phyloP scores from a whole-genome alignment of 2,797 vertebrate genomes.

The Chloroceryle inda region DNA sequence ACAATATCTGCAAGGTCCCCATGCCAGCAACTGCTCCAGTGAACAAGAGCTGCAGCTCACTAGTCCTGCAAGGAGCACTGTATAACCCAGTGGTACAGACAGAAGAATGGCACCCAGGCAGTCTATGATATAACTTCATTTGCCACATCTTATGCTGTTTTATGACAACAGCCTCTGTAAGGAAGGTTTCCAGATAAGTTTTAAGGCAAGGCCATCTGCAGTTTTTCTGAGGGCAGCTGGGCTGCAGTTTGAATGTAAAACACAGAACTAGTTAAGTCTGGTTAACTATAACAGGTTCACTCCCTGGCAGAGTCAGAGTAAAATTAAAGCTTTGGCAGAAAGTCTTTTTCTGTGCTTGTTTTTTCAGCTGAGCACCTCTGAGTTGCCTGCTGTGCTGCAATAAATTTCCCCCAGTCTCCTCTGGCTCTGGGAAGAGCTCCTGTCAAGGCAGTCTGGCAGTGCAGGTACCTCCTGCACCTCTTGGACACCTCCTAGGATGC shows the following conservation, averaged over 20 bases:
- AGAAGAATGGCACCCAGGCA: neutral
- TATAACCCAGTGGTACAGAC: neutral
- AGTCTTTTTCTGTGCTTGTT: neutral
- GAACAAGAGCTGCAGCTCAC: neutral
- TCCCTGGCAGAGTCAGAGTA: neutral
- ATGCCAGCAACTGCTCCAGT: neutral
- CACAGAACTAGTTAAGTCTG: neutral
- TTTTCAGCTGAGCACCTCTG: neutral
- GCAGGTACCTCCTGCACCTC: neutral
- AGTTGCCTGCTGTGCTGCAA: neutral
- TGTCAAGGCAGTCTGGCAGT: neutral
- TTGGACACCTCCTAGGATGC: neutral
- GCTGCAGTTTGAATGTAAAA: neutral
- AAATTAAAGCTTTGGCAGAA: neutral
- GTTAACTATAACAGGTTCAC: neutral
- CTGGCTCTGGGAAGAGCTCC: neutral
- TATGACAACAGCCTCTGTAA: neutral
- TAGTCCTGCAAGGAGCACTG: neutral
- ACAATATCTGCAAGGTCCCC: neutral
- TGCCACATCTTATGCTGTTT: neutral
- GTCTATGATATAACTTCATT: neutral
- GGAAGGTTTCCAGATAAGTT: neutral
- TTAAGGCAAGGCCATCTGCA: neutral
- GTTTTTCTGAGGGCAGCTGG: neutral
- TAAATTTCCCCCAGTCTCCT: neutral